A percentile compares a stretch with the other conserved stretches of the same genome.
These are phyloP conservation scores for Stenodera caucasica DNA, from an alignment of 2,888 invertebrate genomes.

Conservation along the genomic window DNA sequence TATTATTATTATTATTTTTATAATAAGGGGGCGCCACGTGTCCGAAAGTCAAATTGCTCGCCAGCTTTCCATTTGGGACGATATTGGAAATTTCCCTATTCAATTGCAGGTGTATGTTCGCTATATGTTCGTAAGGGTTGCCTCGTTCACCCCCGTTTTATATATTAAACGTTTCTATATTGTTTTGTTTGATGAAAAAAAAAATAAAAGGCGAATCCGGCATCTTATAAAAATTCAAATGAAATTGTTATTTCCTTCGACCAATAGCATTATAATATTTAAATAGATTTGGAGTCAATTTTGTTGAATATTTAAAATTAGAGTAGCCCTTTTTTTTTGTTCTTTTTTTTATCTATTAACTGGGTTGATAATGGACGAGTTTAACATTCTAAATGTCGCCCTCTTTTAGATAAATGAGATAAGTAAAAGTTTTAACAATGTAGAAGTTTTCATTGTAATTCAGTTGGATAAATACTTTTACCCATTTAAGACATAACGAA, in stretches of 20 bases:
- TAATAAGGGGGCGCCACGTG: background rate
- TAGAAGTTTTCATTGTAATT: no score
- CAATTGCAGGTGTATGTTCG: slow-evolving; percentile 26
- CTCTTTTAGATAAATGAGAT: no score
- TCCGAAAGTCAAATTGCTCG: background rate
- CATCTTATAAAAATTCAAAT: background rate
- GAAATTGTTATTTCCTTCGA: background rate
- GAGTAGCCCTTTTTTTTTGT: background rate
- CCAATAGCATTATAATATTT: background rate
- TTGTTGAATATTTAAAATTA: background rate
- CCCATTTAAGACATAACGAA: no score
- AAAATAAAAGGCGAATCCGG: no score
- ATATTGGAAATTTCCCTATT: slow-evolving; percentile 21
- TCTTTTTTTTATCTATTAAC: no score
- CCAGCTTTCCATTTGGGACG: background rate
- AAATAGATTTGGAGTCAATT: background rate
- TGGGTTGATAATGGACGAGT: no score
- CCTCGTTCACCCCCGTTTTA: no score
- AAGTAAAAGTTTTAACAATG: no score
- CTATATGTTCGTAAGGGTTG: background rate
- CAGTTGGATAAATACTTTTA: no score
- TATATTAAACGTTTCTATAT: background rate
- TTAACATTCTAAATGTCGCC: no score
- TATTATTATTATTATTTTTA: no score
- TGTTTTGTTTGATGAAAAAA: background rate